Evolutionary conservation across 1,140 invertebrate genomes (phyloP).

Genomic region (Papilio helenus): DNA sequence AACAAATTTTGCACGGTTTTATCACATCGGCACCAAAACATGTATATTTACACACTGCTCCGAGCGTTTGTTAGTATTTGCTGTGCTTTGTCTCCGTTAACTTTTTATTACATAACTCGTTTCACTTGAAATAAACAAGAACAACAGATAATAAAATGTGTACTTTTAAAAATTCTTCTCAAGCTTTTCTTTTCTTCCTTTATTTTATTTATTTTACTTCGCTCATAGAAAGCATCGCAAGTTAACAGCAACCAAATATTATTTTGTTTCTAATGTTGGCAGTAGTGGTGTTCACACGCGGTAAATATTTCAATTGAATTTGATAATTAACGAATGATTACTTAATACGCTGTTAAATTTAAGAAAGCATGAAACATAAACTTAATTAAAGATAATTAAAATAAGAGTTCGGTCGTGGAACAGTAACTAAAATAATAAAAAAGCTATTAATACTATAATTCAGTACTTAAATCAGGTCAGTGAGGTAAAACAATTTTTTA

Average conservation of each 20-base stretch:
- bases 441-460: no score
- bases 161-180: not conserved
- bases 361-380: no score
- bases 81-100: not conserved
- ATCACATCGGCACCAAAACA: constrained; percentile 9
- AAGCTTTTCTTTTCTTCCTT: not conserved
- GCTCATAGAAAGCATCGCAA: not conserved
- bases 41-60: not conserved
- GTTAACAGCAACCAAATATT: not conserved
- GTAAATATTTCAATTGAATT: no score
- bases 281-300: no score
- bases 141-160: not conserved
- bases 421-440: no score
- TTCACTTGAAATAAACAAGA: not conserved
- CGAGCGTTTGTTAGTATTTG: not conserved
- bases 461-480: no score
- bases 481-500: no score
- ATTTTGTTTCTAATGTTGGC: not conserved
- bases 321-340: no score
- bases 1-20: constrained; percentile 5
- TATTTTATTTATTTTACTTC: not conserved
- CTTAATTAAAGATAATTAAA: no score
- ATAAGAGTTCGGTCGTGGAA: no score
- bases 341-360: no score
- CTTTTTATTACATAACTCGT: not conserved